Percentiles rank a stretch among this genome's conserved stretches.
Conservation (phyloP, 2,113 vertebrate species). For the Cercocebus atys region DNA sequence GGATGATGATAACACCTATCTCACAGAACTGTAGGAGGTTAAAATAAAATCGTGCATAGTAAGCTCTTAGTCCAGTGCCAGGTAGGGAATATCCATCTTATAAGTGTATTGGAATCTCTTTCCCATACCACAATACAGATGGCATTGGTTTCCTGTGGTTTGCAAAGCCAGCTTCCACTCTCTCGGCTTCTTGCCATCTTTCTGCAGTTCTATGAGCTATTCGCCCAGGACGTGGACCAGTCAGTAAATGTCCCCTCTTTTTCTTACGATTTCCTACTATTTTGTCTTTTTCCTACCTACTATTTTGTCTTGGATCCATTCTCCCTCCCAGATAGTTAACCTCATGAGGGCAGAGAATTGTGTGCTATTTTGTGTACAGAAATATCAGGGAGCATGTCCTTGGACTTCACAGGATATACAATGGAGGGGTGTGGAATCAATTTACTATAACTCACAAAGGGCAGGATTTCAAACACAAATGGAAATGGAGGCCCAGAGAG, state of each 20-base stretch:
- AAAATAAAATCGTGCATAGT: not conserved
- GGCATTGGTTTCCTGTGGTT: not conserved
- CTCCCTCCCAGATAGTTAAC: not conserved
- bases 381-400: not conserved
- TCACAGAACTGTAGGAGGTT: not conserved
- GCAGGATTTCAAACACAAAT: not conserved
- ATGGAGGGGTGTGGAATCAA: not conserved
- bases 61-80: not conserved
- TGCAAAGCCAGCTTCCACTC: not conserved
- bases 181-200: not conserved
- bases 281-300: not conserved
- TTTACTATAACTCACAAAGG: not conserved
- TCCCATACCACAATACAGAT: accelerated
- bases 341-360: not conserved
- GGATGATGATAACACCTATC: not conserved
- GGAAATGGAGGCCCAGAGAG: not conserved
- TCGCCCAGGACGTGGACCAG: not conserved
- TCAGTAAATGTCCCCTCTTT: not conserved
- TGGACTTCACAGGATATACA: not conserved
- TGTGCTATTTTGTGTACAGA: not conserved
- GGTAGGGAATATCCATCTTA: not conserved
- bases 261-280: not conserved
- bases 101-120: not conserved
- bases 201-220: not conserved
- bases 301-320: not conserved